These are phyloP conservation scores for Meandrusa payeni DNA, from an alignment of 2,888 invertebrate genomes.

Conservation along the genomic window DNA sequence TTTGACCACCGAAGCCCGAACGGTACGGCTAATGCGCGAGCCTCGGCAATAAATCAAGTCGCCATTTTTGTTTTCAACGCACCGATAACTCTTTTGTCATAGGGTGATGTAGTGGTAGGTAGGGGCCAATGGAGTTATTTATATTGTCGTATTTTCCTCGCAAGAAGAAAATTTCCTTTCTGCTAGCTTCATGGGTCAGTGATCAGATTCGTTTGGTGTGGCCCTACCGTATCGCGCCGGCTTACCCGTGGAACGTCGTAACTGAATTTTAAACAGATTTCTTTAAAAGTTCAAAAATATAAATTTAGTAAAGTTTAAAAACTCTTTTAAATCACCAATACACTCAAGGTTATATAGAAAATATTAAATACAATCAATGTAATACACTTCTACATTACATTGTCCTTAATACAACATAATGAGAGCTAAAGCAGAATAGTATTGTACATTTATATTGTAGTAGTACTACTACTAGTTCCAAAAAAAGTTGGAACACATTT, in stretches of 20 bases:
- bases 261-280: slow-evolving; percentile 27
- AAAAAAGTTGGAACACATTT: too few relatives aligned
- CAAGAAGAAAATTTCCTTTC: slow-evolving; percentile 78
- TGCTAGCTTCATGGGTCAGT: slow-evolving; percentile 79
- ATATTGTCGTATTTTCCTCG: slow-evolving; percentile 78
- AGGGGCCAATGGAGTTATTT: slow-evolving; percentile 78
- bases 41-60: slow-evolving; percentile 68
- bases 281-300: background rate
- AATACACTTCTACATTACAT: too few relatives aligned
- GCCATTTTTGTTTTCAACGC: slow-evolving; percentile 81
- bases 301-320: too few relatives aligned
- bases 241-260: slow-evolving; percentile 34
- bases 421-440: too few relatives aligned
- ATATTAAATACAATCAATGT: too few relatives aligned
- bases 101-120: slow-evolving; percentile 76
- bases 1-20: slow-evolving; percentile 33
- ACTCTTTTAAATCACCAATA: too few relatives aligned
- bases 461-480: too few relatives aligned
- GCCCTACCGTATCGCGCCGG: slow-evolving; percentile 42
- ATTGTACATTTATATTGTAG: too few relatives aligned
- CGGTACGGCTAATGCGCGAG: slow-evolving; percentile 59
- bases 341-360: too few relatives aligned
- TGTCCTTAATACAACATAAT: too few relatives aligned
- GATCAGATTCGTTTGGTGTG: slow-evolving; percentile 67
- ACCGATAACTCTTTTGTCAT: slow-evolving; percentile 82